These are phyloP conservation scores for Malurus alboscapulatus DNA, from an alignment of 2,113 vertebrate species.

Conservation along the genomic window DNA sequence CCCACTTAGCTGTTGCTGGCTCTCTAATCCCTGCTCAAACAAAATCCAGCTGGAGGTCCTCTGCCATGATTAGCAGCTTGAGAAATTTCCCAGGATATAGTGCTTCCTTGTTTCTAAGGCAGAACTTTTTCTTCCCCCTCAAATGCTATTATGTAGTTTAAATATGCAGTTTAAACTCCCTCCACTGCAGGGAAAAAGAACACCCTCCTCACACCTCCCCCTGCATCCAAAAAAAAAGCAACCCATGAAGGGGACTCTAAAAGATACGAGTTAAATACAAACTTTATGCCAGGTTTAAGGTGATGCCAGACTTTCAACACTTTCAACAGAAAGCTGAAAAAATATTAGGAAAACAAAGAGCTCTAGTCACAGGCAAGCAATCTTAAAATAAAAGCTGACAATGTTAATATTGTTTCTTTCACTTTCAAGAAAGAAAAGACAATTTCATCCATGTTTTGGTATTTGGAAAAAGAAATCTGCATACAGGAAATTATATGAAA, in stretches of 20 bases:
- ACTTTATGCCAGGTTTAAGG: background rate
- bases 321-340: background rate
- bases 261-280: background rate
- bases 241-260: background rate
- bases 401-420: background rate
- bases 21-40: background rate
- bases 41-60: background rate
- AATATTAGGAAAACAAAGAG: background rate
- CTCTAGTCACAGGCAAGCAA: background rate
- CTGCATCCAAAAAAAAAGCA: background rate
- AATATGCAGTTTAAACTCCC: background rate
- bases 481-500: background rate
- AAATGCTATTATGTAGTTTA: background rate
- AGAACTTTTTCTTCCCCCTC: background rate
- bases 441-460: background rate
- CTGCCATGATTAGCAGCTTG: background rate
- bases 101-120: background rate
- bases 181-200: background rate
- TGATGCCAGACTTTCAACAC: background rate
- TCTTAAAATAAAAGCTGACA: background rate
- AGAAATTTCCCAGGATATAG: background rate
- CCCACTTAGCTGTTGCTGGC: background rate
- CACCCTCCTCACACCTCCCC: accelerated
- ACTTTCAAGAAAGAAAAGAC: background rate
- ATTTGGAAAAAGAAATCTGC: background rate